phyloP scores from a whole-genome alignment of 2,888 invertebrate species.

The Acholoe squamosa region DNA sequence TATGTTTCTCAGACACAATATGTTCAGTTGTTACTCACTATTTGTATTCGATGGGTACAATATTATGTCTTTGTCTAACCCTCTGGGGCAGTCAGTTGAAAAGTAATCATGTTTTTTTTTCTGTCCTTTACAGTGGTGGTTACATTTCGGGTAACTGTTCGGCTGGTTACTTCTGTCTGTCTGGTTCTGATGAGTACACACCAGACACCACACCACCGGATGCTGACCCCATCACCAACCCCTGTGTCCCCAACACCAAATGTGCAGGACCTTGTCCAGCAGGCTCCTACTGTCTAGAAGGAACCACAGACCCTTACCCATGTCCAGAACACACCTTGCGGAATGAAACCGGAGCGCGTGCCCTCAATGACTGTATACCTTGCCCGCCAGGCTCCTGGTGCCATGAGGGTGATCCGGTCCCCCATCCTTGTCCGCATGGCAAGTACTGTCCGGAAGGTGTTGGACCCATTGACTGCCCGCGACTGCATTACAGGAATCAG shows the following conservation, averaged over 20 bases:
- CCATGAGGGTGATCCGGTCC: constrained; percentile 74
- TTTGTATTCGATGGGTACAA: neutral
- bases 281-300: constrained; percentile 79
- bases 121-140: constrained; percentile 74
- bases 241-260: constrained; percentile 68
- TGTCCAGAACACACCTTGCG: constrained; percentile 80
- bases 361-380: constrained; percentile 75
- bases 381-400: constrained; percentile 81
- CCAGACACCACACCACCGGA: constrained; percentile 73
- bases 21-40: neutral
- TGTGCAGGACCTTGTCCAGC: constrained; percentile 81
- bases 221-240: constrained; percentile 66
- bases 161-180: constrained; percentile 80
- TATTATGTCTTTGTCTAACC: neutral
- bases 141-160: constrained; percentile 77
- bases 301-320: constrained; percentile 74
- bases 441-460: constrained; percentile 78
- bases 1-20: constrained; percentile 57
- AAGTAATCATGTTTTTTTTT: neutral
- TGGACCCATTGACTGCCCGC: constrained; percentile 78
- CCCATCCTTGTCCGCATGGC: constrained; percentile 76
- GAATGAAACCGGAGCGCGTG: constrained; percentile 74
- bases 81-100: constrained; percentile 69
- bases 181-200: constrained; percentile 76
- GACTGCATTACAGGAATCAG: constrained; percentile 76